phyloP scores from a whole-genome alignment of 2,113 vertebrate species.

The Hoplias malabaricus region DNA sequence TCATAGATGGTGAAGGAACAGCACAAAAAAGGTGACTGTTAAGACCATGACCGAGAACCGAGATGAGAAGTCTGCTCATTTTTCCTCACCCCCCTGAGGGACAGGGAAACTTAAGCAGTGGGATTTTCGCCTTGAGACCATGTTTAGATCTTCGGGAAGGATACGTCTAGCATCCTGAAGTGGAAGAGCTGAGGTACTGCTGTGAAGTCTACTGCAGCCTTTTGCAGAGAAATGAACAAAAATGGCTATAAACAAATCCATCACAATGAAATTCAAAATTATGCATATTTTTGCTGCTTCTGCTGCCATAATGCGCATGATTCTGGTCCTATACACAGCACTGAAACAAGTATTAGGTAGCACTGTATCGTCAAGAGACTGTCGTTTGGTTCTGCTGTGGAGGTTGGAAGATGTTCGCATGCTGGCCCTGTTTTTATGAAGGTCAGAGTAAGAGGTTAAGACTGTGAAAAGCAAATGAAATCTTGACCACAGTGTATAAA shows the following conservation, averaged over 20 bases:
- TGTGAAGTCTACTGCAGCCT: background rate
- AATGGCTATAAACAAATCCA: constrained; percentile 6
- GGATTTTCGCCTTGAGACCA: background rate
- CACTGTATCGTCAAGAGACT: background rate
- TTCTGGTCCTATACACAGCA: background rate
- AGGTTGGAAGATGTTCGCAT: background rate
- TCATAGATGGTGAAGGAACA: background rate
- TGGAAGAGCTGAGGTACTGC: background rate
- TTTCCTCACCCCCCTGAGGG: background rate
- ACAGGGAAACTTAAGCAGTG: background rate
- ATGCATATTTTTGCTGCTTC: background rate
- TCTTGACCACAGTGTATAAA: no score
- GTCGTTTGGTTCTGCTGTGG: background rate
- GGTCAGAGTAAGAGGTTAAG: background rate
- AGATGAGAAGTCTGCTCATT: no score
- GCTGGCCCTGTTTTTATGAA: constrained; percentile 24
- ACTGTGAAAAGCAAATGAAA: background rate
- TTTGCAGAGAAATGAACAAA: background rate
- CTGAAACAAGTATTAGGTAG: background rate
- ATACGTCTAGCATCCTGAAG: background rate
- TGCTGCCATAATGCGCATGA: background rate
- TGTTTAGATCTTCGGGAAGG: constrained; percentile 1
- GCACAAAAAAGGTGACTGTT: background rate
- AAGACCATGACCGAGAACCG: background rate
- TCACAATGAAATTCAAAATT: background rate